Evolutionary conservation across 2,113 vertebrate species (phyloP).

Genomic region (Misgurnus anguillicaudatus): DNA sequence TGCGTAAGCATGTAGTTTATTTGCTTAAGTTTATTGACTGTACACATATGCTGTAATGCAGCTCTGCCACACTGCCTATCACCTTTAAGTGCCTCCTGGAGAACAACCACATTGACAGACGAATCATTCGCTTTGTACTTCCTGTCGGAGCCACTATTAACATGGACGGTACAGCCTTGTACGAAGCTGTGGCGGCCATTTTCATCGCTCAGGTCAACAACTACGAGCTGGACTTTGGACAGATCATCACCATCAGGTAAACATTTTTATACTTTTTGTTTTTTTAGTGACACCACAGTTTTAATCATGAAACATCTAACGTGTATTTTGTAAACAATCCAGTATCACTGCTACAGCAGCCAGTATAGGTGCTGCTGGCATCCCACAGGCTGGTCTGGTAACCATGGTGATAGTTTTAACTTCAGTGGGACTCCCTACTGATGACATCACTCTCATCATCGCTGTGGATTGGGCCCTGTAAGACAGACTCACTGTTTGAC

Average conservation of each 20-base stretch:
- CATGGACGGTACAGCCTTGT: conserved; percentile 88
- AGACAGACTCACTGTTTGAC: conserved; percentile 67
- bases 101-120: conserved; percentile 87
- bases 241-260: conserved; percentile 89
- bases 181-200: conserved; percentile 87
- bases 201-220: conserved; percentile 92
- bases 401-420: conserved; percentile 99
- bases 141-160: conserved; percentile 89
- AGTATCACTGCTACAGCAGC: conserved; percentile 98
- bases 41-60: conserved; percentile 50
- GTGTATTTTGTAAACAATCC: neutral
- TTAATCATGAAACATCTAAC: no score
- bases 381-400: conserved; percentile 95
- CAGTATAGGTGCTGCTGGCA: conserved; percentile 96
- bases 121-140: conserved; percentile 86
- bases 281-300: neutral
- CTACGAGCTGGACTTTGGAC: conserved; percentile 87
- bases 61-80: conserved; percentile 89
- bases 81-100: conserved; percentile 92
- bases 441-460: conserved; percentile 95
- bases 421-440: conserved; percentile 93
- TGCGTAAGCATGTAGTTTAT: no score
- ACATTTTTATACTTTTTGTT: neutral
- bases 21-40: neutral
- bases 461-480: conserved; percentile 97